Evolutionary conservation across 2,888 invertebrate species (phyloP).

Genomic region (Ectobius pallidus): DNA sequence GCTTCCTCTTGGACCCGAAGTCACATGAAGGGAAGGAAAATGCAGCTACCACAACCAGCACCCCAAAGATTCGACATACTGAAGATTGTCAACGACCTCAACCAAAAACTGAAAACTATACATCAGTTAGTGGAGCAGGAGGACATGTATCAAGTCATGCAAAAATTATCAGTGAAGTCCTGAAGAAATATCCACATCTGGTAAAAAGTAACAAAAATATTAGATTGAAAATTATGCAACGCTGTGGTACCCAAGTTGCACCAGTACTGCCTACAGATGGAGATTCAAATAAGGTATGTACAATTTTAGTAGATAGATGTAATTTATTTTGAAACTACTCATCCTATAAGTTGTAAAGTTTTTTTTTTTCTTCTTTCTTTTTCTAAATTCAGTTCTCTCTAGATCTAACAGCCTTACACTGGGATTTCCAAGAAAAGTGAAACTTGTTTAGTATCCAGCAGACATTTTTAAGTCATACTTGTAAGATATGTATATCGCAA

Average conservation of each 20-base stretch:
- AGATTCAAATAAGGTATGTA: conserved; percentile 22
- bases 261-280: conserved; percentile 37
- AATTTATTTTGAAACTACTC: no score
- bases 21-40: conserved; percentile 63
- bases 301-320: no score
- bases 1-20: conserved; percentile 58
- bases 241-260: conserved; percentile 34
- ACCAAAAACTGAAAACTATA: background rate
- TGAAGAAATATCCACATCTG: conserved; percentile 87
- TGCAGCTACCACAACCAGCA: conserved; percentile 48
- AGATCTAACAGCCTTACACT: no score
- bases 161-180: conserved; percentile 84
- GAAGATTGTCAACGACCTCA: conserved; percentile 9
- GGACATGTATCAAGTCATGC: conserved; percentile 67
- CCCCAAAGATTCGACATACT: background rate
- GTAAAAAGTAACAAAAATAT: conserved; percentile 88
- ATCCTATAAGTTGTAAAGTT: no score
- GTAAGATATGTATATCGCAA: no score
- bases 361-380: no score
- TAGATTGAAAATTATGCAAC: conserved; percentile 77
- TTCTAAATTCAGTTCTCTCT: no score
- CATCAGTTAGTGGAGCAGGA: background rate
- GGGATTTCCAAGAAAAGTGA: no score
- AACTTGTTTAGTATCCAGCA: no score
- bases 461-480: no score